Evolutionary conservation across 2,113 vertebrate species (phyloP).

Genomic region (Circaetus gallicus): DNA sequence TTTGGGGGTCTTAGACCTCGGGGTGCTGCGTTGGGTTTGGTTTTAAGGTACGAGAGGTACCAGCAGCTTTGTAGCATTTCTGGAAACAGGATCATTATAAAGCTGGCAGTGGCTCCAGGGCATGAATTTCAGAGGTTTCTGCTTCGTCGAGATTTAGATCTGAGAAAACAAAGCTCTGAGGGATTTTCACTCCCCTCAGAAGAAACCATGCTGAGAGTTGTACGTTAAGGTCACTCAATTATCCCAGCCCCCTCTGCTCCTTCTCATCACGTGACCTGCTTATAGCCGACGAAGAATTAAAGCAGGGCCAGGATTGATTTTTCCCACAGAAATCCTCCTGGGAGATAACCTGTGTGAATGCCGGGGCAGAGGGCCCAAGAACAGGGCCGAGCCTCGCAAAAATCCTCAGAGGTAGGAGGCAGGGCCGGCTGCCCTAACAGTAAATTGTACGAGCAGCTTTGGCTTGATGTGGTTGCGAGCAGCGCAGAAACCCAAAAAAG

Average conservation of each 20-base stretch:
- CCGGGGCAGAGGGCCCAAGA: background rate
- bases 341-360: background rate
- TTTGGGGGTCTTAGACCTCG: background rate
- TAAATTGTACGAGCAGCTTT: background rate
- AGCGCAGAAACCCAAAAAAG: background rate
- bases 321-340: background rate
- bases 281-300: background rate
- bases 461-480: background rate
- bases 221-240: background rate
- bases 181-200: background rate
- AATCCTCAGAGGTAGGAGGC: background rate
- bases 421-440: background rate
- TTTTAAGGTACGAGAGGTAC: background rate
- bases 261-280: background rate
- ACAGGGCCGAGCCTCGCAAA: background rate
- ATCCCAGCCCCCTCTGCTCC: background rate
- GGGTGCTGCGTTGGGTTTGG: background rate
- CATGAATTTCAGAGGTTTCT: slow-evolving; percentile 22
- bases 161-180: slow-evolving; percentile 15
- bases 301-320: background rate
- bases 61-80: background rate
- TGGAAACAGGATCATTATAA: background rate
- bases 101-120: background rate
- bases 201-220: slow-evolving; percentile 2
- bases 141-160: background rate